Evolutionary conservation across 2,797 vertebrate species (phyloP), one percentile per base, ranked within the genome.

Genomic region (Sebastiscus tertius): DNA sequence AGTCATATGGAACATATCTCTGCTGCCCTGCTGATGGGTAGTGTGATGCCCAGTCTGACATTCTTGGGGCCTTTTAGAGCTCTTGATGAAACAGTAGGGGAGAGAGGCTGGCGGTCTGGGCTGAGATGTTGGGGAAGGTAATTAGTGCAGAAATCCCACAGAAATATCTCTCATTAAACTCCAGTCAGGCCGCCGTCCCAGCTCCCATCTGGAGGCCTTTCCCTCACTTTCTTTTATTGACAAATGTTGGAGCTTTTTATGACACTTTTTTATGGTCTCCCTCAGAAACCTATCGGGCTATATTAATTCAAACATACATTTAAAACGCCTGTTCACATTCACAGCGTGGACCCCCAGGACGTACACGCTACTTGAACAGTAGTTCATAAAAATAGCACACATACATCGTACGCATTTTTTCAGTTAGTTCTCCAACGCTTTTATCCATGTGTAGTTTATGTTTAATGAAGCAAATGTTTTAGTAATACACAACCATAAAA

Each of bases 91-190:
- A 81, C 86, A 85, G 80, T 87, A 65, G 83, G 84, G 82, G 84
- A 78, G 86, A 80, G 72, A 85, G 78, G 74, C 68, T 64, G 76
- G 77, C 24, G 49, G 77, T 81, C 68, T 83, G 82, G 76, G 84
- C 83, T 79, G 80, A 87, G 64, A 72, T 79, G 64, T 74, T 79
- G 36, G 82, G 85, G 63, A 89, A 61, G 88, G 88, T 92, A 92
- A 93, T 92, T 91, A 92, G 81, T 86, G 75, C 82, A 83, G 84
- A 92, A 90, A 90, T 90, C 78, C 88, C 88, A 87, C 89, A 87
- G 84, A 91, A 95, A 90, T 87, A 83, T 90, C 82, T 84, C 88
- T 92, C 89, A 89, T 94, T 92, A 93, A 93, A 92, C 68, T 65
- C 58, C 42, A 83, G 77, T 52, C 66, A 89, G 71, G 71, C 75